Percentiles rank a stretch among this genome's conserved stretches.
These are phyloP conservation scores for Heterocephalus glaber DNA, from an alignment of 2,113 vertebrate genomes.

Conservation along the genomic window DNA sequence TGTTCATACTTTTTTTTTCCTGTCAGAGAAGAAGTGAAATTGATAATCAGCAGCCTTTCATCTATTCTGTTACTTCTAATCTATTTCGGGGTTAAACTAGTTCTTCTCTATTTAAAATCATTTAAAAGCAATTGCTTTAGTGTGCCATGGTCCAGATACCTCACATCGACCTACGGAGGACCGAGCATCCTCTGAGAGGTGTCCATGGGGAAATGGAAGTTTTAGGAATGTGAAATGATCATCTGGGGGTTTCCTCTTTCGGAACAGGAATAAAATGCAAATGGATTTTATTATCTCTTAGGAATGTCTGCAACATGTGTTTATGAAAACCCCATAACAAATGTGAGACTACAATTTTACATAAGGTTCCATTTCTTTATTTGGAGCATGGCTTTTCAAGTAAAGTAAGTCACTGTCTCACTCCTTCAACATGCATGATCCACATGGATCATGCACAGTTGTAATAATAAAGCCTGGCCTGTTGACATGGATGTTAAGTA, in stretches of 20 bases:
- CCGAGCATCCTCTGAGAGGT: too few species aligned
- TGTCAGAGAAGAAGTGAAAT: slow-evolving; percentile 54
- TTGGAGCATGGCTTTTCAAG: neutral
- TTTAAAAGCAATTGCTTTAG: neutral
- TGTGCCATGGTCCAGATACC: accelerated
- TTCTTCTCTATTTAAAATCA: slow-evolving; percentile 63
- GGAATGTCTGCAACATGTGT: neutral
- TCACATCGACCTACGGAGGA: neutral
- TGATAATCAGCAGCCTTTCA: neutral
- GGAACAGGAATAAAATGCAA: neutral
- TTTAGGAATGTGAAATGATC: neutral
- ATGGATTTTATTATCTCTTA: neutral
- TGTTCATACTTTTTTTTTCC: neutral
- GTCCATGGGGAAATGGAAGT: neutral
- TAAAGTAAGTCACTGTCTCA: neutral
- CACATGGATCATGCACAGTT: neutral
- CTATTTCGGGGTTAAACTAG: neutral
- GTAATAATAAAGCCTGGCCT: too few species aligned
- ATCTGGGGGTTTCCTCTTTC: neutral
- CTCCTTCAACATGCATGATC: neutral
- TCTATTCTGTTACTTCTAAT: slow-evolving; percentile 12
- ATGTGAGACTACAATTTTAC: neutral
- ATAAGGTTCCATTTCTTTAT: neutral
- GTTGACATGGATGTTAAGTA: neutral
- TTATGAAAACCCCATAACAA: neutral